These are phyloP conservation scores for Selenia dentaria DNA, from an alignment of 2,888 invertebrate species.

Conservation along the genomic window DNA sequence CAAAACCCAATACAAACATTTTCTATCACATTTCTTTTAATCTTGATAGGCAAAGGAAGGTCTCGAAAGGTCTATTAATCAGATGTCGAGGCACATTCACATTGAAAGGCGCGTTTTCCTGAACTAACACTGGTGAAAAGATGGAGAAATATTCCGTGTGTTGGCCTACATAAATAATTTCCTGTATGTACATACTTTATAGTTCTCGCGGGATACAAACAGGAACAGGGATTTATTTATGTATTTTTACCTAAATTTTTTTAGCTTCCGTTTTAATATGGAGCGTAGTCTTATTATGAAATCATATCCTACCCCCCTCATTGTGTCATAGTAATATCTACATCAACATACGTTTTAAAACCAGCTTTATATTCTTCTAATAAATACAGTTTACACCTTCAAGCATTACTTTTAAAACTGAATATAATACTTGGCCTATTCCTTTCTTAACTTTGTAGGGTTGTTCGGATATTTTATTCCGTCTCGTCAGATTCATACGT, in stretches of 20 bases:
- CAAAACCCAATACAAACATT: constrained; percentile 33
- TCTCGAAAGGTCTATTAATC: constrained; percentile 58
- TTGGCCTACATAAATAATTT: constrained; percentile 44
- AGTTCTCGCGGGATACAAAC: constrained; percentile 9
- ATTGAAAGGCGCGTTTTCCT: constrained; percentile 48
- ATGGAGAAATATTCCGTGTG: constrained; percentile 49
- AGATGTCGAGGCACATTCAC: constrained; percentile 57
- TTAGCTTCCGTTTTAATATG: too few species aligned
- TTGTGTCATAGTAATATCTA: too few species aligned
- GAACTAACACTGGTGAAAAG: constrained; percentile 42
- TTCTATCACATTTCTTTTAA: constrained; percentile 46
- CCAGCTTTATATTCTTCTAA: too few species aligned
- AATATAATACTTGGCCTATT: neutral
- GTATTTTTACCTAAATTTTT: too few species aligned
- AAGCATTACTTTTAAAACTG: too few species aligned
- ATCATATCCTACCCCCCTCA: too few species aligned
- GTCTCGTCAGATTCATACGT: neutral
- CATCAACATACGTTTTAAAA: too few species aligned
- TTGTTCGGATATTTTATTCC: neutral
- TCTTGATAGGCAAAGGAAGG: constrained; percentile 38
- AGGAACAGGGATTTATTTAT: neutral
- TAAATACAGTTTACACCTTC: too few species aligned
- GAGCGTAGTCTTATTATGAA: too few species aligned
- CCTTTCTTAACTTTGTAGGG: neutral
- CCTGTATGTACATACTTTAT: constrained; percentile 13